Base-by-base conservation (phyloP, 2,888 invertebrate species). In the Drosophila mettleri region DNA sequence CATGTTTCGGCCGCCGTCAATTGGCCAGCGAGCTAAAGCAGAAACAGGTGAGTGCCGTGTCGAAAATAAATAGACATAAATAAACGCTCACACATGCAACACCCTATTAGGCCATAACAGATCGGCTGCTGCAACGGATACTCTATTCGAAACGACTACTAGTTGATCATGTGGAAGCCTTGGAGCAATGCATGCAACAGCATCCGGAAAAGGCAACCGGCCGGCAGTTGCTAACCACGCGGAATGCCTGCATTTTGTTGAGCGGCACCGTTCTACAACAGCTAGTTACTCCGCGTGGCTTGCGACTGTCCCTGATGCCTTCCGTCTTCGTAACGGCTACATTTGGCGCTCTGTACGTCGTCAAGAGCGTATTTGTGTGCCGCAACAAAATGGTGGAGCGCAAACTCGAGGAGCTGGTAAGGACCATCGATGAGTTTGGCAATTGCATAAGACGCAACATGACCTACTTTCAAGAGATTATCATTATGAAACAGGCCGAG, bases 391-490 rank as follows among this genome's bases (percentile, higher is more conserved):
- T 89, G 2, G 87, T 90, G 6, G 91, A 90, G 51, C 78, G 84
- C 9, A 89, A 90, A 45, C 67, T 92, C 64, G 85, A 90, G n/a
- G 86, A 84, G 57, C 78, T 92, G n/a, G 80, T 92, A 12, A 86
- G 74, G 31, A 88, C 89, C 16, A 88, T 92, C 36, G 91, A 92
- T 74, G 89, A 90, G 31, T 92, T 91, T 74, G 91, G 92, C 22
- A 91, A 91, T 65, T 91, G 90, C 55, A 89, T 92, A 31, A 86
- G 91, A 3, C 89, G 92, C 22, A 91, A 91, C 68, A 91, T 92
- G 87, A 90, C 90, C 0, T 92, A 92, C 67, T 91, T 92, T 52
- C 91, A 91, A 67, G 92, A 92, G 74, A 90, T 91, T 14, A 88
- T 90, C 27, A 88, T 90, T 2, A 90, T 92, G 89, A 92, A 91